Evolutionary conservation across 2,888 invertebrate genomes (phyloP), one percentile per base, ranked within the genome.

Genomic region (Acanthosoma haemorrhoidale): DNA sequence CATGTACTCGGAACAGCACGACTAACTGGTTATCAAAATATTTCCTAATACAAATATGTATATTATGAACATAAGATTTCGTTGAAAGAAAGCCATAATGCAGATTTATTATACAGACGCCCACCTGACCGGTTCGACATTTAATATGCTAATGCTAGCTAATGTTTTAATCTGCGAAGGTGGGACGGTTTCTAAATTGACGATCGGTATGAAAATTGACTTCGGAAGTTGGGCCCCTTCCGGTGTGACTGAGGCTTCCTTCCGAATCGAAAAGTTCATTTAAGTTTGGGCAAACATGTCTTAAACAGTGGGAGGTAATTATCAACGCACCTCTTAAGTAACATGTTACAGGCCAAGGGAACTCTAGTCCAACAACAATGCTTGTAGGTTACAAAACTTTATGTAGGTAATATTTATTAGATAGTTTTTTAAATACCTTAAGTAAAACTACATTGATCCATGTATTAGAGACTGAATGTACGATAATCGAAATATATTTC

Each of bases 131-230:
- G 51, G 51, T 51, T 51, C 5, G 25, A n/a, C n/a, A 25, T 25
- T 51, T 25, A 25, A 51, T 51, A 51, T 51, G 51, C 29, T 25
- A 51, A 51, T 51, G 51, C 2, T 25, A 51, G 51, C 51, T 51
- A 51, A 51, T 51, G 51, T 51, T 51, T 51, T 51, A 51, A 51
- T 51, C 51, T 25, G 25, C 25, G 13, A 51, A 51, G 51, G 51
- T n/a, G n/a, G 13, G n/a, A 25, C n/a, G 29, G 51, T n/a, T n/a
- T 25, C 51, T 51, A 51, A 51, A 51, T 51, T 25, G 51, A 51
- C 51, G 13, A n/a, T 51, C 21, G 51, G 13, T 25, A 51, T 25
- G n/a, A n/a, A 25, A 51, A 51, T 51, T 51, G 51, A 51, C 29
- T 21, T n/a, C 21, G 51, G 51, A 51, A 51, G 51, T 51, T 51